A percentile compares a stretch with the other conserved stretches of the same genome.
These are phyloP conservation scores for Tragopan temminckii DNA, from an alignment of 2,797 vertebrate genomes.

Conservation along the genomic window DNA sequence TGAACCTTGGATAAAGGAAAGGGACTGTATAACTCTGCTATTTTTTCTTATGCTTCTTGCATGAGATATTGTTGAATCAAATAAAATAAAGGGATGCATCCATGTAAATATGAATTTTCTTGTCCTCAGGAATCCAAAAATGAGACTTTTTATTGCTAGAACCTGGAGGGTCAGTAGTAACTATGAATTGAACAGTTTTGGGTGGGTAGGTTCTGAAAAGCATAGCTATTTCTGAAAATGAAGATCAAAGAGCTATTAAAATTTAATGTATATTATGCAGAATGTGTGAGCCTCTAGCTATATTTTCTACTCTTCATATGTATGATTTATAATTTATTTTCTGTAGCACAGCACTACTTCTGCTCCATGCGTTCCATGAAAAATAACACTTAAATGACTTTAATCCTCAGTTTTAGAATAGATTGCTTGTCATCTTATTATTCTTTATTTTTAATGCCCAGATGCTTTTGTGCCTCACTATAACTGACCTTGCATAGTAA, in stretches of 20 bases:
- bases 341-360: constrained; percentile 28
- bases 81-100: background rate
- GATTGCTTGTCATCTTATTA: constrained; percentile 34
- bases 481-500: constrained; percentile 31
- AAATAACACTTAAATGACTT: constrained; percentile 65
- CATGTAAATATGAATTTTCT: constrained; percentile 1
- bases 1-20: constrained; percentile 38
- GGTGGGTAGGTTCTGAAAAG: constrained; percentile 56
- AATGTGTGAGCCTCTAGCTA: constrained; percentile 56
- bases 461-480: constrained; percentile 23
- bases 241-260: constrained; percentile 71
- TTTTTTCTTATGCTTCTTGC: constrained; percentile 15
- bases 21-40: background rate
- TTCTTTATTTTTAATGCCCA: constrained; percentile 34
- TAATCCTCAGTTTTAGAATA: constrained; percentile 68
- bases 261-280: constrained; percentile 67
- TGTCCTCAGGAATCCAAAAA: background rate
- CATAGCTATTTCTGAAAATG: constrained; percentile 63
- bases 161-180: constrained; percentile 44
- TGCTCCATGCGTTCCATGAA: constrained; percentile 28
- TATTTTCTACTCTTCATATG: constrained; percentile 47
- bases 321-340: constrained; percentile 75
- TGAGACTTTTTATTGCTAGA: background rate
- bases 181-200: constrained; percentile 14
- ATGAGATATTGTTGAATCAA: constrained; percentile 2